phyloP scores from a whole-genome alignment of 1,140 invertebrate species.

The Ceratina australensis region DNA sequence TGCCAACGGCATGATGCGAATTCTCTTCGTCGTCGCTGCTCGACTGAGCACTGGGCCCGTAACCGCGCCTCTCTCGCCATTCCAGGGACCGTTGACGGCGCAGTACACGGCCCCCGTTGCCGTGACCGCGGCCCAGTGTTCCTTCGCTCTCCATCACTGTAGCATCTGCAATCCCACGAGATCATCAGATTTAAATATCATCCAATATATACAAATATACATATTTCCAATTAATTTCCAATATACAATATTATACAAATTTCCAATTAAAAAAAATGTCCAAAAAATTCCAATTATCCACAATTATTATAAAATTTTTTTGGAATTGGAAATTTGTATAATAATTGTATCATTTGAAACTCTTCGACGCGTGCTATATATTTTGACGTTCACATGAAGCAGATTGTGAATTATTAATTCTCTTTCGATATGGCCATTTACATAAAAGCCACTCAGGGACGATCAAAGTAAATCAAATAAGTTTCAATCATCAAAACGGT shows the following conservation, averaged over 20 bases:
- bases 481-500: background rate
- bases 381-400: no score
- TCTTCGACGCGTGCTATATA: no score
- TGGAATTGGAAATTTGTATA: background rate
- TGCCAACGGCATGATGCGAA: constrained; percentile 75
- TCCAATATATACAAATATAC: no score
- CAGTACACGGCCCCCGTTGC: constrained; percentile 77
- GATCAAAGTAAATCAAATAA: background rate
- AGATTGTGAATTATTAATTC: no score
- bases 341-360: no score
- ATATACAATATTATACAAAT: no score
- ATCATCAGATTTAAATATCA: background rate
- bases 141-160: constrained; percentile 78
- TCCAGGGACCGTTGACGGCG: constrained; percentile 83
- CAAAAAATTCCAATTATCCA: no score
- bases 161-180: constrained; percentile 70
- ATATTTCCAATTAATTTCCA: no score
- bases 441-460: background rate
- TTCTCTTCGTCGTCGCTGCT: constrained; percentile 84
- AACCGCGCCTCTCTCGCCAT: constrained; percentile 83
- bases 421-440: background rate
- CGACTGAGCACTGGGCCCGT: constrained; percentile 76
- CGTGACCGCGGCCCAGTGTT: constrained; percentile 75
- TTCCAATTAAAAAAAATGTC: no score
- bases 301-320: no score